phyloP scores from a whole-genome alignment of 2,797 vertebrate species.

The Varecia variegata region DNA sequence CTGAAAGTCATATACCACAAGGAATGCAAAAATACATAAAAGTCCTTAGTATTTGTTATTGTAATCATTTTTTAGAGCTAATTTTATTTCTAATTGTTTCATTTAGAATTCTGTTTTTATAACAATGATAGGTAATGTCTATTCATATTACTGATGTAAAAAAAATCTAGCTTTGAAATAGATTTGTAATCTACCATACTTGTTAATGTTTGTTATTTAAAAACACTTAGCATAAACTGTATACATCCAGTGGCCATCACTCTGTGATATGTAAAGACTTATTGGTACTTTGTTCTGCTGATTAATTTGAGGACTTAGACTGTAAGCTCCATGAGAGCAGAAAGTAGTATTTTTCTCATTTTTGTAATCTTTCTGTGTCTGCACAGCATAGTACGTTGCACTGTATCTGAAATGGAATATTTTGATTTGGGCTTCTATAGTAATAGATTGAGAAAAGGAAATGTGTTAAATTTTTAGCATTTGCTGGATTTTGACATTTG shows the following conservation, averaged over 20 bases:
- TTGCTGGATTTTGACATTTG: constrained; percentile 17
- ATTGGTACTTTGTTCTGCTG: not conserved
- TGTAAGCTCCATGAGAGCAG: constrained; percentile 67
- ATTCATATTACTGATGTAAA: not conserved
- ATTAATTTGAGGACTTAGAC: constrained; percentile 34
- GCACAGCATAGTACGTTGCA: not conserved
- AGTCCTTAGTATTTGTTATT: not conserved
- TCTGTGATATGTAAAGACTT: not conserved
- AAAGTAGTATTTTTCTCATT: not conserved
- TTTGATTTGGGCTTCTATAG: not conserved
- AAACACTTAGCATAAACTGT: not conserved
- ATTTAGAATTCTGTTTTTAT: constrained; percentile 24
- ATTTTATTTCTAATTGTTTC: constrained; percentile 30
- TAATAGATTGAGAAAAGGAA: constrained; percentile 6
- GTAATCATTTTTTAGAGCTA: not conserved
- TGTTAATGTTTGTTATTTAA: constrained; percentile 26
- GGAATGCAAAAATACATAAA: constrained; percentile 66
- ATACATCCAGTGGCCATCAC: not conserved
- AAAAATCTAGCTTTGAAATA: constrained; percentile 25
- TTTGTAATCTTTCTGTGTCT: not conserved
- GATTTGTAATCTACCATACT: not conserved
- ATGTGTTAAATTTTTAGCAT: not conserved
- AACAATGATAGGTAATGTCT: not conserved
- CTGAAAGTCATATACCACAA: constrained; percentile 60
- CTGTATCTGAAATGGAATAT: not conserved